phyloP scores from a whole-genome alignment of 2,888 invertebrate genomes.

The Ectemnius cavifrons region DNA sequence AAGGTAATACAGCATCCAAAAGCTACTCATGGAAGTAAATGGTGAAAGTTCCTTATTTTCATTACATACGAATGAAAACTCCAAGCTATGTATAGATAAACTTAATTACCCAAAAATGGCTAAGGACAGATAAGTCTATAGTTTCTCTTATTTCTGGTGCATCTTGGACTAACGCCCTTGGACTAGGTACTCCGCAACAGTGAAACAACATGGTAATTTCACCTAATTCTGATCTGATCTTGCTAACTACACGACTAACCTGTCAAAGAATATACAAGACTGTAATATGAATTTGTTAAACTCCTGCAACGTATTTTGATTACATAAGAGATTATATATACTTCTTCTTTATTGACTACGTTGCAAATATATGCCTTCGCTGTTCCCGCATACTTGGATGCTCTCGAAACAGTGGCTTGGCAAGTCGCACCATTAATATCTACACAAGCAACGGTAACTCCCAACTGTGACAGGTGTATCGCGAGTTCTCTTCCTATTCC shows the following conservation, averaged over 20 bases:
- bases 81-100: not conserved
- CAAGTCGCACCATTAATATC: conserved; percentile 82
- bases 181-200: conserved; percentile 83
- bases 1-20: conserved; percentile 81
- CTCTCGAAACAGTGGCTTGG: conserved; percentile 78
- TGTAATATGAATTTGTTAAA: not conserved
- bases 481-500: conserved; percentile 84
- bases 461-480: conserved; percentile 80
- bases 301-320: not conserved
- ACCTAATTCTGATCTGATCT: conserved; percentile 80
- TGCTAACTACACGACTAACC: conserved; percentile 77
- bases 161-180: conserved; percentile 80
- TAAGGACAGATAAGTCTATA: conserved; percentile 81
- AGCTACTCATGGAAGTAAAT: conserved; percentile 74
- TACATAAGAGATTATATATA: conserved; percentile 16
- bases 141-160: conserved; percentile 80
- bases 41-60: conserved; percentile 17
- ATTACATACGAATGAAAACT: not conserved
- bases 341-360: conserved; percentile 80
- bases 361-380: conserved; percentile 81
- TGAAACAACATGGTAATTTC: conserved; percentile 83
- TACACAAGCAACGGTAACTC: conserved; percentile 83
- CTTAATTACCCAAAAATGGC: conserved; percentile 82
- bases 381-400: conserved; percentile 78
- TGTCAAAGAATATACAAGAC: conserved; percentile 41